Evolutionary conservation across 2,888 invertebrate species (phyloP).

Genomic region (Terebella lapidaria): DNA sequence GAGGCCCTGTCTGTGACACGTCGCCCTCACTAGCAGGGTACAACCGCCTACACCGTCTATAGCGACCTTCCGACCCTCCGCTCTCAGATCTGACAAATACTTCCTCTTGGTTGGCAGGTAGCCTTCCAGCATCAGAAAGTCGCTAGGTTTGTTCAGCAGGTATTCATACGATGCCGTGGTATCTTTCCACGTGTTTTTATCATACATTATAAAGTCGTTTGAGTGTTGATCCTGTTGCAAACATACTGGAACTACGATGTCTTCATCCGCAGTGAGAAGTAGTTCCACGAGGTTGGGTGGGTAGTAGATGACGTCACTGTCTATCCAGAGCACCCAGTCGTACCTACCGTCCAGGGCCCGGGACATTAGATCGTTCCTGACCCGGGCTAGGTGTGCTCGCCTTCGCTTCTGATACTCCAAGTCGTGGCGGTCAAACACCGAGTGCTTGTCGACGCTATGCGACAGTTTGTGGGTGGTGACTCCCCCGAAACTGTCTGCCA

Average conservation of each 20-base stretch:
- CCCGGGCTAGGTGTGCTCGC: slow-evolving; percentile 37
- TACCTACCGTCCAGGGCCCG: slow-evolving; percentile 28
- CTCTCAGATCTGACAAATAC: slow-evolving; percentile 35
- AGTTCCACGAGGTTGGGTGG: slow-evolving; percentile 41
- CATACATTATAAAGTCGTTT: slow-evolving; percentile 27
- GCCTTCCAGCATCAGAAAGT: slow-evolving; percentile 39
- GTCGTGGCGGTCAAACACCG: slow-evolving; percentile 22
- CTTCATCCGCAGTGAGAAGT: slow-evolving; percentile 32
- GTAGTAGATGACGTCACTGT: slow-evolving; percentile 36
- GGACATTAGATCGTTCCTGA: slow-evolving; percentile 35
- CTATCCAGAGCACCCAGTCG: slow-evolving; percentile 43
- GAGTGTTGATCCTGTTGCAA: slow-evolving; percentile 24
- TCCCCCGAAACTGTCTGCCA: slow-evolving; percentile 22
- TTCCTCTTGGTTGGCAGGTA: slow-evolving; percentile 32
- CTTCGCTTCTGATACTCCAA: slow-evolving; percentile 30
- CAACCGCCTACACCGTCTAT: slow-evolving; percentile 49
- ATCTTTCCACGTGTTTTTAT: slow-evolving; percentile 46
- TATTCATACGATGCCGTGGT: slow-evolving; percentile 32
- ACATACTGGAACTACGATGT: slow-evolving; percentile 38
- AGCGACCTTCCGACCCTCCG: slow-evolving; percentile 35
- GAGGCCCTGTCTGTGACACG: slow-evolving; percentile 38
- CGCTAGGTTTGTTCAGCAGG: slow-evolving; percentile 19
- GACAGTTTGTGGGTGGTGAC: slow-evolving; percentile 30
- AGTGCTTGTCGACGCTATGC: not conserved
- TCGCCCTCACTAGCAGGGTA: slow-evolving; percentile 33